phyloP scores from a whole-genome alignment of 30 jellyfish, hydroid and myxozoan species.

The Nemopilema nomurai region DNA sequence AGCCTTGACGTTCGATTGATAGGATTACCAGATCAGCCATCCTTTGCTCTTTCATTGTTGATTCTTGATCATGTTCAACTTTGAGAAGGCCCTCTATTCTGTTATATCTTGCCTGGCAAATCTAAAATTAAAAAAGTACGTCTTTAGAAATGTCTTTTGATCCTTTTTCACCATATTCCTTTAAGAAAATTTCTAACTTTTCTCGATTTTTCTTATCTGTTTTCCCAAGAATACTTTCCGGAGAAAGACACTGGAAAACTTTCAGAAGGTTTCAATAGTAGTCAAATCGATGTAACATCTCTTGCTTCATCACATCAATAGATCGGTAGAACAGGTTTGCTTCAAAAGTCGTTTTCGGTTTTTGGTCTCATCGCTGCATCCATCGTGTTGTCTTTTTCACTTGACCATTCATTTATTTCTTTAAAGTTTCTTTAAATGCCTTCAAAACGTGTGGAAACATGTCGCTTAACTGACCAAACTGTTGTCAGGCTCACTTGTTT shows the following conservation, averaged over 20 bases:
- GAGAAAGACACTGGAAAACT: slow-evolving; percentile 40
- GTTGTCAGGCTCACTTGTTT: no score
- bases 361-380: no score
- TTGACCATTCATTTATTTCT: no score
- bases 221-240: slow-evolving; percentile 15
- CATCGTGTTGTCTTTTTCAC: no score
- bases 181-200: neutral
- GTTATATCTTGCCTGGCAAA: slow-evolving; percentile 16
- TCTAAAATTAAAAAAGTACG: slow-evolving; percentile 1
- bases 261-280: neutral
- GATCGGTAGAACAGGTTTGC: neutral
- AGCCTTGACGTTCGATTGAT: neutral
- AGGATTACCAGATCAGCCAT: slow-evolving; percentile 1
- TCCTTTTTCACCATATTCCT: slow-evolving; percentile 13
- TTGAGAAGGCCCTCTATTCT: neutral
- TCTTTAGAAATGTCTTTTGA: slow-evolving; percentile 10
- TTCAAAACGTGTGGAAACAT: no score
- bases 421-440: no score
- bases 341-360: no score
- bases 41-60: neutral
- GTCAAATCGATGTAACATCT: slow-evolving; percentile 1
- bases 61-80: neutral
- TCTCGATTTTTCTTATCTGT: slow-evolving; percentile 15
- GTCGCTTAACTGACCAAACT: no score
- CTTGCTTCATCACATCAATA: neutral